These are phyloP conservation scores for Escarpia spicata DNA, from an alignment of 2,888 invertebrate genomes.

Conservation along the genomic window DNA sequence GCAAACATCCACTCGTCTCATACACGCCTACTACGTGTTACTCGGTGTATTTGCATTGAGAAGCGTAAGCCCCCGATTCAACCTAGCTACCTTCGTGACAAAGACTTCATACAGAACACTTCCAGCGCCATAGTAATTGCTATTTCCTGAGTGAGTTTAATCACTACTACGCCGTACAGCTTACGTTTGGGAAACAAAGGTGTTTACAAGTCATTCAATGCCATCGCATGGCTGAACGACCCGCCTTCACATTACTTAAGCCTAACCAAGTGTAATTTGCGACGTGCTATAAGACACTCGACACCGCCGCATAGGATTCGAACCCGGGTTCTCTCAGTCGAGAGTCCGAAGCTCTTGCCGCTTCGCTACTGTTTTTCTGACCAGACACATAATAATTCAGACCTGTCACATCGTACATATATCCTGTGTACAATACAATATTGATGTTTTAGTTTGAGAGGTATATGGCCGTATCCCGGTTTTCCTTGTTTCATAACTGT, in stretches of 20 bases:
- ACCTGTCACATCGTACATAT: too few relatives aligned
- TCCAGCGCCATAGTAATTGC: not conserved
- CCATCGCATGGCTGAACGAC: not conserved
- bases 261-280: slow-evolving; percentile 2
- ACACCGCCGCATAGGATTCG: too few relatives aligned
- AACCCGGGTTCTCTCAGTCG: too few relatives aligned
- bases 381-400: too few relatives aligned
- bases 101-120: not conserved
- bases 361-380: too few relatives aligned
- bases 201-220: not conserved
- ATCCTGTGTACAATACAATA: too few relatives aligned
- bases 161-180: not conserved
- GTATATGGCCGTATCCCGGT: too few relatives aligned
- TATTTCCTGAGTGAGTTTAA: not conserved
- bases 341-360: too few relatives aligned
- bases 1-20: not conserved
- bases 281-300: not conserved
- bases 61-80: not conserved
- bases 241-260: not conserved
- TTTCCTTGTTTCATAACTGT: too few relatives aligned
- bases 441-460: too few relatives aligned
- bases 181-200: not conserved
- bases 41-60: not conserved
- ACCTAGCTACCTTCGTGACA: not conserved
- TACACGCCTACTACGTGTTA: not conserved